phyloP scores from a whole-genome alignment of 2,888 invertebrate species.

The Caenorhabditis sinica region DNA sequence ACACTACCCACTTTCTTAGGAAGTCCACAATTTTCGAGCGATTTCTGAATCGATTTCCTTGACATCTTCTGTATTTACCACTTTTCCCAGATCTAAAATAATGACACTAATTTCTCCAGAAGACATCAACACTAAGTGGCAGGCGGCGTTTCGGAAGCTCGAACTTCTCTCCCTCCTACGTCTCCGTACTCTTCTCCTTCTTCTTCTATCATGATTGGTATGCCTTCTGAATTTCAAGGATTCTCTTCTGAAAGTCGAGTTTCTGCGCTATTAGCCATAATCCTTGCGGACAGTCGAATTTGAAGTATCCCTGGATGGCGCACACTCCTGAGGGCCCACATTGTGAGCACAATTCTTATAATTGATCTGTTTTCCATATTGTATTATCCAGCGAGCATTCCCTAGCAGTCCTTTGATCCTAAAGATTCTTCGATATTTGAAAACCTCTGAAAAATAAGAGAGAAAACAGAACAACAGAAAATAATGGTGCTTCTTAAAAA shows the following conservation, averaged over 20 bases:
- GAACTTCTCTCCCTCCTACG: constrained; percentile 82
- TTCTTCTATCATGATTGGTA: constrained; percentile 83
- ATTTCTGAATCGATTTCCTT: too few species aligned
- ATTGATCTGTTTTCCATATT: constrained; percentile 44
- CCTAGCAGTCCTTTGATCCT: constrained; percentile 51
- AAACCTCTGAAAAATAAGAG: background rate
- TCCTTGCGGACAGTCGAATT: constrained; percentile 80
- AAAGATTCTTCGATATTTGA: constrained; percentile 41
- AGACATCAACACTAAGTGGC: constrained; percentile 80
- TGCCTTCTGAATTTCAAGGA: background rate
- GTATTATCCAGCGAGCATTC: constrained; percentile 50
- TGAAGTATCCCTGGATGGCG: constrained; percentile 82
- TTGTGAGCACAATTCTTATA: constrained; percentile 75
- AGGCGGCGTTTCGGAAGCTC: constrained; percentile 79
- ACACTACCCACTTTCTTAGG: too few species aligned
- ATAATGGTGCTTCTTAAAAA: too few species aligned
- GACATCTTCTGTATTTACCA: background rate
- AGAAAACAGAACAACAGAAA: constrained; percentile 4
- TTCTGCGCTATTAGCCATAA: constrained; percentile 81
- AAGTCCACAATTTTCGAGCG: too few species aligned
- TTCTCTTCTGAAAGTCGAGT: too few species aligned
- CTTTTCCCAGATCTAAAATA: constrained; percentile 77
- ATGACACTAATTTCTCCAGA: constrained; percentile 77
- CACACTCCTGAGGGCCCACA: constrained; percentile 70
- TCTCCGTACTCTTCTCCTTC: constrained; percentile 78